Evolutionary conservation across 2,888 invertebrate genomes (phyloP).

Genomic region (Pterobdella sp.): DNA sequence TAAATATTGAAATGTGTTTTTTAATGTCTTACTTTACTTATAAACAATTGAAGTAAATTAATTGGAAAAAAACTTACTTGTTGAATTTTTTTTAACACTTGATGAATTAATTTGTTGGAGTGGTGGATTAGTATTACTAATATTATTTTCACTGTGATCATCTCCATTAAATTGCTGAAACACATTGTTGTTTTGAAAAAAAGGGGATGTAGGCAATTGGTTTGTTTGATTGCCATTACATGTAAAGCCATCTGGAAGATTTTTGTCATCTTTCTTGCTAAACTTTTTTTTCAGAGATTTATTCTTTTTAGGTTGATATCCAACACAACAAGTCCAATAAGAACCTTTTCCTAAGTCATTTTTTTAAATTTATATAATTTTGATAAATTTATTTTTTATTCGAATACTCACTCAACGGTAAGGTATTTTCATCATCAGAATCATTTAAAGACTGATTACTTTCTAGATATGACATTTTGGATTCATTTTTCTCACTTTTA

Average conservation of each 20-base stretch:
- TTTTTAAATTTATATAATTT: not conserved
- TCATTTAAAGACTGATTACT: slow-evolving; percentile 16
- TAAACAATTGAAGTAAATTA: not conserved
- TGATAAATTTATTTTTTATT: no score
- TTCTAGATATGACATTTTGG: slow-evolving; percentile 12
- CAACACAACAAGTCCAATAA: slow-evolving; percentile 26
- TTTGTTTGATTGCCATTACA: slow-evolving; percentile 8
- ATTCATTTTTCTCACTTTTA: slow-evolving; percentile 1
- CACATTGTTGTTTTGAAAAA: slow-evolving; percentile 16
- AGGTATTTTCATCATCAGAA: slow-evolving; percentile 21
- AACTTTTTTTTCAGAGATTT: not conserved
- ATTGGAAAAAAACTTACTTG: no score
- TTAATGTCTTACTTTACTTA: not conserved
- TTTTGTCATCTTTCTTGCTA: slow-evolving; percentile 6
- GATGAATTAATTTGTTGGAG: no score
- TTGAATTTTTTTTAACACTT: not conserved
- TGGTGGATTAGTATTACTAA: no score
- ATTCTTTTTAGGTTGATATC: not conserved
- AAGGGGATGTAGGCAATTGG: not conserved
- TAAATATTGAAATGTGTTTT: not conserved
- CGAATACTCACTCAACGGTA: slow-evolving; percentile 15
- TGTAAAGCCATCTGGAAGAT: slow-evolving; percentile 26
- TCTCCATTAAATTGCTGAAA: slow-evolving; percentile 7
- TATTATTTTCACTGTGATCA: not conserved
- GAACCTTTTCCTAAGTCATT: not conserved